Conservation (phyloP, 2,113 vertebrate genomes). For the Brevimyrus niger region DNA sequence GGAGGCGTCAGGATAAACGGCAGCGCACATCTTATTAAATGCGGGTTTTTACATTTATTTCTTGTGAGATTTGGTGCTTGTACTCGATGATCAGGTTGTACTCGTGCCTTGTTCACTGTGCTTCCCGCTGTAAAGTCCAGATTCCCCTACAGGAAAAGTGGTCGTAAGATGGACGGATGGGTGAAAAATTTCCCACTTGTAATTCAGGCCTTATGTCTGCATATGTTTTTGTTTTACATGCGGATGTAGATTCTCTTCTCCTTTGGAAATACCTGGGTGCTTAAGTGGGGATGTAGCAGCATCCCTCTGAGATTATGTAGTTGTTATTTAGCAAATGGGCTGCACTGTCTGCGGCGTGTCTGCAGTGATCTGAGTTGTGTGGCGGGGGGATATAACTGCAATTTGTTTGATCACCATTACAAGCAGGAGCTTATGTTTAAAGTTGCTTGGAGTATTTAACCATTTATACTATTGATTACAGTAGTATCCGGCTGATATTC, state of each 20-base stretch:
- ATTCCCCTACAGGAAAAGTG: background rate
- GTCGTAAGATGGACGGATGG: background rate
- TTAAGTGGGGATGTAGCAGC: background rate
- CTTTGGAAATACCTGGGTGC: background rate
- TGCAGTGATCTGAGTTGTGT: background rate
- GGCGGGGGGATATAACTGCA: background rate
- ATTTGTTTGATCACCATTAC: background rate
- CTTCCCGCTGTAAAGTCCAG: background rate
- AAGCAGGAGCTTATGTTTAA: background rate
- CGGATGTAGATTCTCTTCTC: background rate
- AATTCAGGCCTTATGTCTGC: background rate
- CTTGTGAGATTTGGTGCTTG: background rate
- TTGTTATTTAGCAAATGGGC: background rate
- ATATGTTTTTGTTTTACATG: background rate
- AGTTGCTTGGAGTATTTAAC: background rate
- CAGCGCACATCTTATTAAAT: background rate
- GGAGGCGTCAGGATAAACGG: background rate
- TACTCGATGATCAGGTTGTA: background rate
- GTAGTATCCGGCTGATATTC: background rate
- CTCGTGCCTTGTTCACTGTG: background rate
- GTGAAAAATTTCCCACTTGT: background rate
- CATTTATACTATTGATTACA: background rate
- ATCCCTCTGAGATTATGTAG: background rate
- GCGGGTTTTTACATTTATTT: background rate
- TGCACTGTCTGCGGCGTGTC: background rate